These are phyloP conservation scores for Pseudochirops corinnae DNA, from an alignment of 2,797 vertebrate species.

Conservation along the genomic window DNA sequence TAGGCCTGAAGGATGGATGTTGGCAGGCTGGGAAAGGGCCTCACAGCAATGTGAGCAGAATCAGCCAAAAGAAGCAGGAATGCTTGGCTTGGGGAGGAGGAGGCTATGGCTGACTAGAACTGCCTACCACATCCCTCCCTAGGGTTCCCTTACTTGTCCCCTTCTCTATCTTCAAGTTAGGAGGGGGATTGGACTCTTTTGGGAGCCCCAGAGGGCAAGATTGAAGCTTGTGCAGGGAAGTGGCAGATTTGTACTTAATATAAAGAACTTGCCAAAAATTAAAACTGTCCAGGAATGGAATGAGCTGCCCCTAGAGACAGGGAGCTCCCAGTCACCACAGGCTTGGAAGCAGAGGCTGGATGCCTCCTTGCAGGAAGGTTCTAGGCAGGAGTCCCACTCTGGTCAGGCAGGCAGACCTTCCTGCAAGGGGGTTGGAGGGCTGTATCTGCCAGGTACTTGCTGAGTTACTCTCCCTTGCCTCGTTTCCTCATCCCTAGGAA, in stretches of 20 bases:
- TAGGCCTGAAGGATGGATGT: slow-evolving; percentile 61
- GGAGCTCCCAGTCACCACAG: background rate
- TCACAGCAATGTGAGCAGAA: accelerated
- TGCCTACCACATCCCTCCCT: background rate
- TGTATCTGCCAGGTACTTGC: background rate
- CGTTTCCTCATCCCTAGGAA: background rate
- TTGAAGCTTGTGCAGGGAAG: background rate
- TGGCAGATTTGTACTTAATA: background rate
- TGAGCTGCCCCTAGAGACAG: background rate
- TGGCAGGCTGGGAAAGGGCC: background rate
- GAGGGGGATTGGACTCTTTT: background rate
- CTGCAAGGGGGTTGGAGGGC: too few relatives aligned
- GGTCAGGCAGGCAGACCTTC: background rate
- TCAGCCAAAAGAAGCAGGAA: background rate
- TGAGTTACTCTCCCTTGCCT: background rate
- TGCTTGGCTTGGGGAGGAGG: background rate
- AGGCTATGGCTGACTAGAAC: background rate
- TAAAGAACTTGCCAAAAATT: background rate
- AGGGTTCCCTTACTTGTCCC: background rate
- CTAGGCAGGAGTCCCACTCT: background rate
- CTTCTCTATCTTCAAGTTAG: background rate
- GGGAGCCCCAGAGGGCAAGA: background rate
- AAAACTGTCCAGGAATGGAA: background rate
- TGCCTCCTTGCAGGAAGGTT: background rate
- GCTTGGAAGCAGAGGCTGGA: background rate